Evolutionary conservation across 2,888 invertebrate species (phyloP), one percentile per base, ranked within the genome.

Genomic region (Metellina segmentata): DNA sequence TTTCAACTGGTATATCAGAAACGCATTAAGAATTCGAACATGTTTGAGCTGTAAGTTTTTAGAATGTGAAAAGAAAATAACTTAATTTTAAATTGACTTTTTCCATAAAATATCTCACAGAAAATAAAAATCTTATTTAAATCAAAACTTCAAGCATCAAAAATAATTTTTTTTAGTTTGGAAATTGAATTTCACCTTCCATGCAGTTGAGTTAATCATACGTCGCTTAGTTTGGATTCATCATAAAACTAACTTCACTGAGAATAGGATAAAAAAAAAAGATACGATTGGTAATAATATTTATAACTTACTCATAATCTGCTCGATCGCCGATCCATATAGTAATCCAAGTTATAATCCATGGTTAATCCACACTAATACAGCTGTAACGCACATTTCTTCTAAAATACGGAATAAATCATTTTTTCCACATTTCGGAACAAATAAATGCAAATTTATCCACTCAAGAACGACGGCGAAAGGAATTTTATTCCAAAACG

Each of bases 281-380:
- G 19, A 70, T 19, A 61, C 9, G 16, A 61, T 61, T 6, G 9
- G 9, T 16, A 9, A 8, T 16, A 61, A 61, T 16, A 9, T 61
- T 6, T 61, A 75, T 77, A 9, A 79, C 61, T 79, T 61, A 61
- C 61, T 79, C 61, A 7, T 20, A 53, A 20, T 79, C 34, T 19
- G 78, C 78, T 78, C 11, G n/a, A 52, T 53, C 20, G n/a, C 34
- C 34, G 34, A 34, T 34, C 13, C 11, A 49, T 49, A 9, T 8
- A n/a, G 13, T 71, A 85, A 85, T 61, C 61, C 85, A 81, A 7
- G 61, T 61, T 6, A n/a, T 61, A 75, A 75, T 53, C 53, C 61
- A 19, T 16, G 20, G 34, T 20, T 75, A 85, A 85, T 85, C 75
- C 72, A 72, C 8, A 51, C 51, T 82, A n/a, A 75, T 82, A 5